These are phyloP conservation scores for Pseudorectes ferrugineus DNA, from an alignment of 2,113 vertebrate species.

Conservation along the genomic window DNA sequence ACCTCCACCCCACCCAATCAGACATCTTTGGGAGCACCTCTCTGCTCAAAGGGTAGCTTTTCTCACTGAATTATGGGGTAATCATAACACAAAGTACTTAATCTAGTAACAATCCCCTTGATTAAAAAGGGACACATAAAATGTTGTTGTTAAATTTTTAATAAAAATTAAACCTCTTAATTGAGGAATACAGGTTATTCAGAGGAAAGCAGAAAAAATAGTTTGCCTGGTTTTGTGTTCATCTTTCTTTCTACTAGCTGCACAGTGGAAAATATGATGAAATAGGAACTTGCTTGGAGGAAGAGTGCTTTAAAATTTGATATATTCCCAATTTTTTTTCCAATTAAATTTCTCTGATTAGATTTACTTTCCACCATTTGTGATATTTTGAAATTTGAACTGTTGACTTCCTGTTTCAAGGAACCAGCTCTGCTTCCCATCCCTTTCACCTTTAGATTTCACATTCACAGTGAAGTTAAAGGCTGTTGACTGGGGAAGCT, in stretches of 20 bases:
- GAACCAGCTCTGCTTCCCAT: not conserved
- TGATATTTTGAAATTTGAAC: not conserved
- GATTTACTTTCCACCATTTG: not conserved
- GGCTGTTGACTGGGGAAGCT: not conserved
- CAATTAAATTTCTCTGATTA: not conserved
- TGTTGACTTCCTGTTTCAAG: not conserved
- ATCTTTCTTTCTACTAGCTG: not conserved
- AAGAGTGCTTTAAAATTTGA: not conserved
- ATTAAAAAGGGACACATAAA: not conserved
- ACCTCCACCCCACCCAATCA: fast-evolving
- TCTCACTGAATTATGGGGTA: not conserved
- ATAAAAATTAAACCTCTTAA: not conserved
- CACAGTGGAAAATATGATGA: not conserved
- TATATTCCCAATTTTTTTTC: not conserved
- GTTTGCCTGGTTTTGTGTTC: not conserved
- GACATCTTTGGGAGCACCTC: not conserved
- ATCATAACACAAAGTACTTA: not conserved
- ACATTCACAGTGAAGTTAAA: not conserved
- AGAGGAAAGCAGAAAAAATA: not conserved
- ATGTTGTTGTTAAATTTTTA: not conserved
- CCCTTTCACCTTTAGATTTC: not conserved
- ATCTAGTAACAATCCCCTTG: not conserved
- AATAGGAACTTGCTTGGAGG: not conserved
- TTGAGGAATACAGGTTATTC: not conserved
- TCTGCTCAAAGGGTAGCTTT: not conserved